These are phyloP conservation scores for Pristionchus arcanus DNA, from an alignment of 2,888 invertebrate species.

Conservation along the genomic window DNA sequence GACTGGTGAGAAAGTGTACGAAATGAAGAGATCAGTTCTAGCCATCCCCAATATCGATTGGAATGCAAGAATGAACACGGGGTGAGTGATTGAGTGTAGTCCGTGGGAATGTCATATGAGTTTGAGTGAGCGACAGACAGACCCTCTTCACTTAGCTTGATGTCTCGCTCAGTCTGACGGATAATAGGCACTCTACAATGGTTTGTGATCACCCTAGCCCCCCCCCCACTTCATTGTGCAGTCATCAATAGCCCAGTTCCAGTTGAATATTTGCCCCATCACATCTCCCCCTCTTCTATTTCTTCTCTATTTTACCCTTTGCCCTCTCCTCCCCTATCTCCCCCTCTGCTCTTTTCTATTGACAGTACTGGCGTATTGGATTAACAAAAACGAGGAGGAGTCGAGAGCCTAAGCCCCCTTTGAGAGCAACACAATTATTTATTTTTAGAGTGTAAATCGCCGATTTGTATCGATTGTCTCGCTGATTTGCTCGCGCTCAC, in stretches of 20 bases:
- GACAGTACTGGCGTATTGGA: constrained; percentile 52
- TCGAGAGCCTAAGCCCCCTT: constrained; percentile 36
- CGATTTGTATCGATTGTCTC: not conserved
- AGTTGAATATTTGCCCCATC: constrained; percentile 46
- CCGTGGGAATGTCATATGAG: not conserved
- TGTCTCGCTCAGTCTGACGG: no score
- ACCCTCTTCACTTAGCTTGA: no score
- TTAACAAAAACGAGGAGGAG: constrained; percentile 47
- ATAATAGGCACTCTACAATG: not conserved
- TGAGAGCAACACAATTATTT: constrained; percentile 38
- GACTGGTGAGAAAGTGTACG: no score
- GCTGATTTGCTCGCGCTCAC: not conserved
- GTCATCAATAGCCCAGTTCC: constrained; percentile 40
- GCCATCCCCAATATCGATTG: not conserved
- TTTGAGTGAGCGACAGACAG: not conserved
- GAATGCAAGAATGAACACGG: not conserved
- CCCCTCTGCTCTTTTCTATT: constrained; percentile 43
- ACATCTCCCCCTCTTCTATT: constrained; percentile 8
- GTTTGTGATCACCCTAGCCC: constrained; percentile 12
- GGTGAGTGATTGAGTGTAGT: not conserved
- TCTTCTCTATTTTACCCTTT: constrained; percentile 48
- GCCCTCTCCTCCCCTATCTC: not conserved
- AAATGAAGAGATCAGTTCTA: not conserved
- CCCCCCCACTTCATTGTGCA: not conserved
- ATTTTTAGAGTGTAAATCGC: constrained; percentile 16